A percentile compares a stretch with the other conserved stretches of the same genome.
These are phyloP conservation scores for Halocynthia aurantium DNA, from an alignment of 23 tunicate genomes.

Conservation along the genomic window DNA sequence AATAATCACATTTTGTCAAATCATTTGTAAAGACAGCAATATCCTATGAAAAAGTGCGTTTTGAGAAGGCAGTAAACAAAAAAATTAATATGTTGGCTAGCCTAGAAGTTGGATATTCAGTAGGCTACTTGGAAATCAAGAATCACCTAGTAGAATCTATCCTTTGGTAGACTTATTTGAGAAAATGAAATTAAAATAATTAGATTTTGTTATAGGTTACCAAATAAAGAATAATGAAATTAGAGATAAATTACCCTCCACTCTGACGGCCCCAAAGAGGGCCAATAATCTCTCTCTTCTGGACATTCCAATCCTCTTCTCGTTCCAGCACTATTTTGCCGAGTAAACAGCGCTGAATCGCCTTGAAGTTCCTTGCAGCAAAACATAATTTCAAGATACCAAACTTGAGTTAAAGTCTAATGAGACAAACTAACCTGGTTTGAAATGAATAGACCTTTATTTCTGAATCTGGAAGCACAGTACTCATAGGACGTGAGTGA, in stretches of 20 bases:
- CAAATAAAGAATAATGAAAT: neutral
- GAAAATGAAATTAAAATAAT: too few relatives aligned
- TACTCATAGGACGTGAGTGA: conserved; percentile 34
- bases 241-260: conserved; percentile 56
- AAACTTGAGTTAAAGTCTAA: too few relatives aligned
- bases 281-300: conserved; percentile 94
- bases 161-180: too few relatives aligned
- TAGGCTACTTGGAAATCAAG: too few relatives aligned
- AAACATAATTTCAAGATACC: too few relatives aligned
- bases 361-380: too few relatives aligned
- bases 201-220: neutral
- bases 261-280: conserved; percentile 65
- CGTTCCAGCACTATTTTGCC: conserved; percentile 69
- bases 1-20: conserved; percentile 42
- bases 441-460: conserved; percentile 66
- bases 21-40: conserved; percentile 80
- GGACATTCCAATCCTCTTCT: conserved; percentile 80
- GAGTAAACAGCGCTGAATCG: conserved; percentile 37
- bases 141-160: too few relatives aligned
- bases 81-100: neutral
- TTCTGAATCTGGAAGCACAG: conserved; percentile 54
- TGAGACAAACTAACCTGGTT: conserved; percentile 15
- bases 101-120: too few relatives aligned
- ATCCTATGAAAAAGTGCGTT: conserved; percentile 46
- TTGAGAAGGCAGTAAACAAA: neutral